Base-by-base conservation (phyloP, 1,140 invertebrate genomes). In the Diachasmimorpha longicaudata region DNA sequence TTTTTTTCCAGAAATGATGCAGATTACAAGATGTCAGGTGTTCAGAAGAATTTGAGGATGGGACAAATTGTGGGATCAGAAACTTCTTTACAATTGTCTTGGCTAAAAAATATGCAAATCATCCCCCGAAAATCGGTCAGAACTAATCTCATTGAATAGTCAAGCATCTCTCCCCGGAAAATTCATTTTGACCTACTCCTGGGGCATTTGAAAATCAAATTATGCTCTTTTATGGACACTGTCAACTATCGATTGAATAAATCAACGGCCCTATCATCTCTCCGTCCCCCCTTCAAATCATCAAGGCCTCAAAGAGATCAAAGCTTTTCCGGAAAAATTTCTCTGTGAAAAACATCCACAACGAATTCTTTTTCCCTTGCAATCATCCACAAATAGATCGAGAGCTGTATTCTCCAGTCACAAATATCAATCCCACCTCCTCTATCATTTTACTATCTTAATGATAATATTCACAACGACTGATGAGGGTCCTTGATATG, bases 391-490 rank as follows among this genome's bases (percentile, higher is more conserved):
- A 31, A 31, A 31, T 31, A 31, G 31, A 31, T 6, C 39, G 11
- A 42, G 9, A 42, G 39, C 39, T 3, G 39, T 13, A 42, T 42
- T 4, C 4, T 42, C 13, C 39, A 10, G 9, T 13, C 39, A 9
- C 39, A 52, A 52, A n/a, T 19, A 63, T 63, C 58, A 63, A 25
- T 63, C 19, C 39, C 13, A 13, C 39, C 9, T 42, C 39, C 39
- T 71, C 46, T 70, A 31, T 68, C 42, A 52, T 31, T 23, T 63
- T 63, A 25, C 58, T 13, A 63, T 63, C 23, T 63, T 63, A 31
- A 67, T 70, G 72, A 77, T 78, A 79, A 76, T 52, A 37, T 25
- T 63, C 52, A 67, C 21, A 23, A 73, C 23, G 21, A 39, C 21
- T 9, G 14, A n/a, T 37, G 36, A 68, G 42, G 31, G 42, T n/a